Conservation (phyloP, 2,113 vertebrate genomes). For the Micromys minutus region DNA sequence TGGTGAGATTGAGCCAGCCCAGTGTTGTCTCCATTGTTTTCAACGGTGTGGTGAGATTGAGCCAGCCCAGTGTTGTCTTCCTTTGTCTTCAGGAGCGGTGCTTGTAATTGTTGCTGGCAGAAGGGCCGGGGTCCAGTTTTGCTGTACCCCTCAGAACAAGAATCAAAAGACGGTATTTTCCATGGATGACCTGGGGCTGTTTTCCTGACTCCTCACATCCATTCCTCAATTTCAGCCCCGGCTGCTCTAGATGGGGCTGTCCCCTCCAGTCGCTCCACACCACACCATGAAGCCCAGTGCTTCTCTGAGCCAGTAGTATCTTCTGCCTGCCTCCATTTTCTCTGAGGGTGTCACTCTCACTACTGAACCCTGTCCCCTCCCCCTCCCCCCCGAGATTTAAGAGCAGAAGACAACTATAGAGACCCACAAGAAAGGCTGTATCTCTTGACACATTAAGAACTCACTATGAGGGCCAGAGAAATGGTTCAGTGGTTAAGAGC, state of each 20-base stretch:
- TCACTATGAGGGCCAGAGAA: no score
- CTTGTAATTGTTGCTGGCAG: not conserved
- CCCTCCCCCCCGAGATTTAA: not conserved
- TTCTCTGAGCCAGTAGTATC: not conserved
- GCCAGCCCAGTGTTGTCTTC: no score
- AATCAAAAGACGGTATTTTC: not conserved
- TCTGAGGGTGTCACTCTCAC: not conserved
- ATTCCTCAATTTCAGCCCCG: not conserved
- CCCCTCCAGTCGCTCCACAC: not conserved
- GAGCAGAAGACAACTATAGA: not conserved
- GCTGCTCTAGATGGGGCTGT: not conserved
- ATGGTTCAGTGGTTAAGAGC: no score
- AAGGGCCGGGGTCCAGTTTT: not conserved
- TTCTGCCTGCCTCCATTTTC: not conserved
- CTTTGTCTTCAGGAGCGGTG: not conserved
- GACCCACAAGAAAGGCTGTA: not conserved
- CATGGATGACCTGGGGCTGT: no score
- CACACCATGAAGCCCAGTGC: not conserved
- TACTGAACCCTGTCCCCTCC: not conserved
- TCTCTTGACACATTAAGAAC: not conserved
- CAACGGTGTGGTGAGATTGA: rapidly evolving
- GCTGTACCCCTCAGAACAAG: not conserved
- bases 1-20: rapidly evolving
- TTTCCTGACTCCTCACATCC: not conserved
- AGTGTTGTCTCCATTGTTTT: no score